Conservation (phyloP, 2,113 vertebrate species). For the Syngnathus typhle region DNA sequence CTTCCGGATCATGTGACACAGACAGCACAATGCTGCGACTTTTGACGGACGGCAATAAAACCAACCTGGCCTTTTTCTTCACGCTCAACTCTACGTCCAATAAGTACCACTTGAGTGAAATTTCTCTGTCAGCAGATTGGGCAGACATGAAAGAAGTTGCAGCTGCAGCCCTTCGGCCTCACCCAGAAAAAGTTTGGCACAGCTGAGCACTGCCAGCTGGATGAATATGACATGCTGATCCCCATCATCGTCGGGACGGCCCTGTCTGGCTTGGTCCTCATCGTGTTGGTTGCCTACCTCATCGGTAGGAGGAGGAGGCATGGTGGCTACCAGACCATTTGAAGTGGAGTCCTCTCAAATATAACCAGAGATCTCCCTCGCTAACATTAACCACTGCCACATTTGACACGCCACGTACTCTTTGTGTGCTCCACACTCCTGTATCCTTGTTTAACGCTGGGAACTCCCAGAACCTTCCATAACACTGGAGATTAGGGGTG, state of each 20-base stretch:
- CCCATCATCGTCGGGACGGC: constrained; percentile 93
- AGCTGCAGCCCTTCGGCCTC: constrained; percentile 86
- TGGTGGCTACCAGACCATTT: constrained; percentile 97
- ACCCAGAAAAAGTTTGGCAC: constrained; percentile 77
- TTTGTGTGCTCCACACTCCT: background rate
- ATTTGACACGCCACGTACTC: constrained; percentile 4
- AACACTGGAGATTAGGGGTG: background rate
- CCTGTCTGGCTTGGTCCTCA: constrained; percentile 87
- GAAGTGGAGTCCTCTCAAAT: constrained; percentile 45
- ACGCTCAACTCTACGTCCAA: constrained; percentile 66
- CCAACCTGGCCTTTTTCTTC: constrained; percentile 70
- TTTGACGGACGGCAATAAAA: constrained; percentile 34
- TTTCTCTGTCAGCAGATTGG: constrained; percentile 51
- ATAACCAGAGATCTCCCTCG: constrained; percentile 32
- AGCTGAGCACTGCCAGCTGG: constrained; percentile 86
- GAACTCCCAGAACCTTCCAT: background rate
- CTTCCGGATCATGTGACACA: constrained; percentile 66
- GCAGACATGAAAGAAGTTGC: constrained; percentile 69
- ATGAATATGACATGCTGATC: constrained; percentile 91
- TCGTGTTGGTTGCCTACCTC: constrained; percentile 92
- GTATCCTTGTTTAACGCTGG: constrained; percentile 28
- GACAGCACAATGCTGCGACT: constrained; percentile 64
- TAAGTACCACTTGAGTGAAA: constrained; percentile 65
- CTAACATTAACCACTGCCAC: constrained; percentile 51
- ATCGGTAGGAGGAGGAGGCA: constrained; percentile 95